Evolutionary conservation across 2,113 vertebrate genomes (phyloP).

Genomic region (Polypterus bichir): DNA sequence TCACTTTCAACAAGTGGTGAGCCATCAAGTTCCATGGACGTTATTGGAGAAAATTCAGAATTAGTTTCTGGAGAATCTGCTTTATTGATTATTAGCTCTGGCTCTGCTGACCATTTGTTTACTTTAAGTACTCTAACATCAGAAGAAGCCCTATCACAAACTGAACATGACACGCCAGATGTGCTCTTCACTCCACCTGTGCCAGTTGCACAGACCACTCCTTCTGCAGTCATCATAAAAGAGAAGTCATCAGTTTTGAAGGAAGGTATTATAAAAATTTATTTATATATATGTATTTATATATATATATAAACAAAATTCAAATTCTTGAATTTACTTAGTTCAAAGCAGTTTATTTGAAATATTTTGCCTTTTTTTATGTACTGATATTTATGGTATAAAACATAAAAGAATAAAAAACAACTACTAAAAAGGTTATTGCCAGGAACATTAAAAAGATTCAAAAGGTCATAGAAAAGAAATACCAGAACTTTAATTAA

Average conservation of each 20-base stretch:
- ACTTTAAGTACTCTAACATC: constrained; percentile 23
- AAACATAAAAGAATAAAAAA: too few species aligned
- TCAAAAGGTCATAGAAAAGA: too few species aligned
- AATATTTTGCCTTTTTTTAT: too few species aligned
- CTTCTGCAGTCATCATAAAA: constrained; percentile 16
- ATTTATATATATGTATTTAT: too few species aligned
- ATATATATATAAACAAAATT: too few species aligned
- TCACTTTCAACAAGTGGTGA: constrained; percentile 37
- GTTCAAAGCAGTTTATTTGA: too few species aligned
- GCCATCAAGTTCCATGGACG: constrained; percentile 2
- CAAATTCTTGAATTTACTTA: too few species aligned
- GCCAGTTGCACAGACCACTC: constrained; percentile 17
- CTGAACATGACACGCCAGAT: constrained; percentile 23
- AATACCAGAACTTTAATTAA: too few species aligned
- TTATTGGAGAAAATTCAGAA: constrained; percentile 20
- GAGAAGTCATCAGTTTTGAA: constrained; percentile 19
- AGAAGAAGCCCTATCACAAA: constrained; percentile 35
- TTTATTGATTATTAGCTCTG: constrained; percentile 29
- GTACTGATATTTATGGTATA: too few species aligned
- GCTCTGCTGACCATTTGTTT: constrained; percentile 32
- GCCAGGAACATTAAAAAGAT: too few species aligned
- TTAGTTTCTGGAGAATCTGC: constrained; percentile 34
- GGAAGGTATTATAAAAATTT: constrained; percentile 11
- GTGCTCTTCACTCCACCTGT: constrained; percentile 10
- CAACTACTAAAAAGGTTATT: too few species aligned